Percentiles rank a stretch among this genome's conserved stretches.
These are phyloP conservation scores for Kradibia gibbosae DNA, from an alignment of 1,140 invertebrate species.

Conservation along the genomic window DNA sequence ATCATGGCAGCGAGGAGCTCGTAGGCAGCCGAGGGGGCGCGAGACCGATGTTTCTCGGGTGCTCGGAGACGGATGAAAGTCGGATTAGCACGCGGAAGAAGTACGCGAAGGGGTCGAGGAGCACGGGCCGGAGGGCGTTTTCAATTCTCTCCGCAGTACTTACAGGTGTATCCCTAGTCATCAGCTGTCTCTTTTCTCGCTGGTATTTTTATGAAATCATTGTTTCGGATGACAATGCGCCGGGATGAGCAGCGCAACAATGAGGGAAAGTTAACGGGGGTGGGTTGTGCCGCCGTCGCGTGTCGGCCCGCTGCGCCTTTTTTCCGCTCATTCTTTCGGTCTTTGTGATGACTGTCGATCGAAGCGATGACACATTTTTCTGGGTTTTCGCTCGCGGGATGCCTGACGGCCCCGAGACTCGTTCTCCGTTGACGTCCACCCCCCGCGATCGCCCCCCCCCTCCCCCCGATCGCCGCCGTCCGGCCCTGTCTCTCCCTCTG, in stretches of 20 bases:
- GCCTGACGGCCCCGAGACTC: constrained; percentile 57
- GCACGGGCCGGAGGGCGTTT: constrained; percentile 36
- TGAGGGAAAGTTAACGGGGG: constrained; percentile 54
- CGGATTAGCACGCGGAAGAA: neutral
- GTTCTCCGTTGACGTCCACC: neutral
- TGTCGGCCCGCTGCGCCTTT: constrained; percentile 18
- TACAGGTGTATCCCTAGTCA: constrained; percentile 51
- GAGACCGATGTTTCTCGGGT: neutral
- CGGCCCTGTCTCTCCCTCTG: too few relatives aligned
- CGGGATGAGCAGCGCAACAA: constrained; percentile 70
- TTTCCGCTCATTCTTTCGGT: constrained; percentile 60
- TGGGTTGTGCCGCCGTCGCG: constrained; percentile 42
- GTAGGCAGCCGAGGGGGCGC: too few relatives aligned
- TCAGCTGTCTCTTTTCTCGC: constrained; percentile 53
- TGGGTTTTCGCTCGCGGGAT: constrained; percentile 68
- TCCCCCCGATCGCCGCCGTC: neutral
- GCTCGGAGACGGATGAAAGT: neutral
- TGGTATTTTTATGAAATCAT: constrained; percentile 73
- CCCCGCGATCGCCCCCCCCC: neutral
- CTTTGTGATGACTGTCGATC: constrained; percentile 73
- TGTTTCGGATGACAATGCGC: constrained; percentile 72
- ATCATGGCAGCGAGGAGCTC: too few relatives aligned
- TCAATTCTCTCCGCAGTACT: constrained; percentile 36
- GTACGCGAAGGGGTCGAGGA: neutral
- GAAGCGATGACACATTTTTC: constrained; percentile 74